Evolutionary conservation across 2,113 vertebrate genomes (phyloP), one percentile per base, ranked within the genome.

Genomic region (Hydrolagus affinis): DNA sequence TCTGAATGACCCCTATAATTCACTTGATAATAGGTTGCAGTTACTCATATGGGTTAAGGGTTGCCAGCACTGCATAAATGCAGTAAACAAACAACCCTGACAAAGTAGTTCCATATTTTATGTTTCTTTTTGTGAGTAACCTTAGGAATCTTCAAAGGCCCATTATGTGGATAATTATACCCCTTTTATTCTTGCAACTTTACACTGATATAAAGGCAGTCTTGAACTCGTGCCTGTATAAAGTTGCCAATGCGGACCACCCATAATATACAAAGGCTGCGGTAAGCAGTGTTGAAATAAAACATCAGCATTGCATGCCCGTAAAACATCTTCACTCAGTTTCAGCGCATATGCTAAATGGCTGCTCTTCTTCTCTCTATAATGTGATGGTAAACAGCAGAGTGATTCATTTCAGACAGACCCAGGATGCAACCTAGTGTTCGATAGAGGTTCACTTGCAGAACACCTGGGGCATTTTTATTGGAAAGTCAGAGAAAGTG

Each of bases 71-170:
- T 25, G 76, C 76, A 80, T 60, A 62, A n/a, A 80, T 25, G 25
- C 60, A 78, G 75, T 78, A 25, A 28, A 83, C 78, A 83, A 66
- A 66, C 25, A 66, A 25, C 30, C 44, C 32, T 66, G 78, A 28
- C 78, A 83, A 66, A 83, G 78, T 83, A 83, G 60, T 83, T 83
- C 76, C 76, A 80, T 60, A 80, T 60, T 80, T 68, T 32, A 19
- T 17, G 4, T 30, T 83, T 83, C 8, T 66, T 66, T 19, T 66
- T 83, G 28, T 66, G 7, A 68, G 78, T 66, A 68, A 83, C 66
- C 78, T 28, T 83, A 56, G 60, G 19, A 21, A 64, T 66, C 57
- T 66, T 68, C 78, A 83, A 83, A 83, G 78, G 78, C 2, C 25
- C 30, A 62, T 66, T 30, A 6, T 66, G 14, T 68, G 62, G 60